Conservation (phyloP, 1,140 invertebrate genomes). For the Galleria mellonella region DNA sequence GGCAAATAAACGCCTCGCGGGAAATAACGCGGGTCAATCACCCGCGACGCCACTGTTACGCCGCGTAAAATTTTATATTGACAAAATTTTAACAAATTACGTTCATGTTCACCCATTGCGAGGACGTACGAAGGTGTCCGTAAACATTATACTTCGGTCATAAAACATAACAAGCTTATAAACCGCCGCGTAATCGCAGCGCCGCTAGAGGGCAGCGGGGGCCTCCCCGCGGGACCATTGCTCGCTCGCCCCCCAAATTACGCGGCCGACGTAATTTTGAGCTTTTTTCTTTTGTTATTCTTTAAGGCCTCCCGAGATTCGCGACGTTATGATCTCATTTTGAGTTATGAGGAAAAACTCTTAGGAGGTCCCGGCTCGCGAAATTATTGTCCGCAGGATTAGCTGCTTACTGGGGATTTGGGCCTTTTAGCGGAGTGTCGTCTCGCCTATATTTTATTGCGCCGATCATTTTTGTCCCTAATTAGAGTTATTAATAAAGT, state of each 20-base stretch:
- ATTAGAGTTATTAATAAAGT: too few species aligned
- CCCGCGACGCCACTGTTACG: too few species aligned
- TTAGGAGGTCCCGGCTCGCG: conserved; percentile 42
- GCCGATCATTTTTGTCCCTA: too few species aligned
- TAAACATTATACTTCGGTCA: conserved; percentile 52
- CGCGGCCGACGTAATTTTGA: conserved; percentile 63
- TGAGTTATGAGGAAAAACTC: conserved; percentile 66
- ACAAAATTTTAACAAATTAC: not conserved
- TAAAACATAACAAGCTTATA: conserved; percentile 69
- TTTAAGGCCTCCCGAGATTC: conserved; percentile 56
- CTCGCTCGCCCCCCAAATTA: conserved; percentile 60
- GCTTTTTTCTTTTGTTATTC: conserved; percentile 65
- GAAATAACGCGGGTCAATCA: too few species aligned
- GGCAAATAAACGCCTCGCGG: too few species aligned
- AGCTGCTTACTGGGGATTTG: conserved; percentile 5
- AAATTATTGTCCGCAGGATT: conserved; percentile 55
- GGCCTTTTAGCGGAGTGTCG: too few species aligned
- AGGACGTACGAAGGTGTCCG: conserved; percentile 4
- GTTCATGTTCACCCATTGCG: not conserved
- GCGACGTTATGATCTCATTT: conserved; percentile 69
- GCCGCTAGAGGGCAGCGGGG: conserved; percentile 20
- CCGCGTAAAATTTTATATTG: conserved; percentile 3
- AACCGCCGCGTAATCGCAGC: conserved; percentile 57
- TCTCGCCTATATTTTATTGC: too few species aligned
- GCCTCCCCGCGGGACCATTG: conserved; percentile 51